phyloP scores from a whole-genome alignment of 1,140 invertebrate species.

The Zaprionus africanus region DNA sequence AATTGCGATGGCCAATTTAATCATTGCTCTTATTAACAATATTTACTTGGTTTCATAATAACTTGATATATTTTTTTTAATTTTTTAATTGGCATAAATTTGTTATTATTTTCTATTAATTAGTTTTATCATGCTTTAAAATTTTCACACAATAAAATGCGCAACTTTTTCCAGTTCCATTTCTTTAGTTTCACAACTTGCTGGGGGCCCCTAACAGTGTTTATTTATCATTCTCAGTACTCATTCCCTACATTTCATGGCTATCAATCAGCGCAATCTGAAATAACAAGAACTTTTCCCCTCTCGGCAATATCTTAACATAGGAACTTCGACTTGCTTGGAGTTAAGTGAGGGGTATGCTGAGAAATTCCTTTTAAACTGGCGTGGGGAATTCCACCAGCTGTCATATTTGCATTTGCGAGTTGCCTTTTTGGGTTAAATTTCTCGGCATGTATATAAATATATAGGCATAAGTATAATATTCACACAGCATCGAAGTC shows the following conservation, averaged over 20 bases:
- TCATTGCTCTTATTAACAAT: not conserved
- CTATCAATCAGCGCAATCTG: slow-evolving; percentile 50
- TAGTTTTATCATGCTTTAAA: not conserved
- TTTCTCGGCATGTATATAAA: slow-evolving; percentile 7
- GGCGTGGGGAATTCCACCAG: slow-evolving; percentile 15
- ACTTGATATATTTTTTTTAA: not conserved
- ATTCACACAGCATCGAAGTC: slow-evolving; percentile 22
- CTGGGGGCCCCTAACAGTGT: slow-evolving; percentile 13
- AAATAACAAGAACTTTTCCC: slow-evolving; percentile 36
- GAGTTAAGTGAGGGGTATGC: slow-evolving; percentile 13
- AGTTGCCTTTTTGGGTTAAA: slow-evolving; percentile 14
- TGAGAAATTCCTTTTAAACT: slow-evolving; percentile 17
- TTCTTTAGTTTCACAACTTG: slow-evolving; percentile 37
- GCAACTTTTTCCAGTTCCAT: slow-evolving; percentile 17
- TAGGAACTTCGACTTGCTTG: slow-evolving; percentile 17
- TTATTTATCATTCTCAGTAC: slow-evolving; percentile 26
- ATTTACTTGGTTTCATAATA: not conserved
- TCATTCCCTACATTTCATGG: slow-evolving; percentile 3
- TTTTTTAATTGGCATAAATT: not conserved
- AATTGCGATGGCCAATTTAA: not conserved
- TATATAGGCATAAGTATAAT: slow-evolving; percentile 13
- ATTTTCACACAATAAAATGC: not conserved
- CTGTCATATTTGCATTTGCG: slow-evolving; percentile 40
- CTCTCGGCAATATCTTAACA: slow-evolving; percentile 26
- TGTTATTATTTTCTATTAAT: not conserved